phyloP scores from a whole-genome alignment of 2,797 vertebrate genomes.

The Phataginus tetradactyla region DNA sequence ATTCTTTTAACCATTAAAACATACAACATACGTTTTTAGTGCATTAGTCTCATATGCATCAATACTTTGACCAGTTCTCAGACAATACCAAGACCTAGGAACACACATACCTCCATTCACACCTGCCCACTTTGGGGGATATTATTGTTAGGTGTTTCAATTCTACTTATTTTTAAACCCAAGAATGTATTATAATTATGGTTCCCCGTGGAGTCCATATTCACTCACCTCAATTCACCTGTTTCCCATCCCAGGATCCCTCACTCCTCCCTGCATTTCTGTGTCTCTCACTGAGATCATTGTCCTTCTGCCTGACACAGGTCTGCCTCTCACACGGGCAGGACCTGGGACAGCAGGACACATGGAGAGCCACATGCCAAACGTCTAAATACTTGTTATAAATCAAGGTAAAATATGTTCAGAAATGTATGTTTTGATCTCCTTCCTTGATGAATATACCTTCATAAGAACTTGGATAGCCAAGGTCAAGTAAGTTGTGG shows the following conservation, averaged over 20 bases:
- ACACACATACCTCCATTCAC: too few relatives aligned
- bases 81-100: background rate
- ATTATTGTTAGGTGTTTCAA: background rate
- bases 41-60: background rate
- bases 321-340: background rate
- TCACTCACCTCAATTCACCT: background rate
- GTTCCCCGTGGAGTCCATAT: background rate
- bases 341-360: background rate
- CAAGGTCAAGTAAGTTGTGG: background rate
- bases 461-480: background rate
- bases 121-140: too few relatives aligned
- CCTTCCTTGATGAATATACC: background rate
- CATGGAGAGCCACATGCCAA: too few relatives aligned
- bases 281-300: background rate
- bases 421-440: background rate
- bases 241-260: rapidly evolving
- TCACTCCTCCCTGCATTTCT: background rate
- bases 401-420: background rate
- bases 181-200: too few relatives aligned
- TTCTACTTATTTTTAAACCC: background rate
- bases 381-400: background rate
- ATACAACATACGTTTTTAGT: background rate
- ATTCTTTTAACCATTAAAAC: background rate
- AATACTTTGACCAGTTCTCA: background rate
- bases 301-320: background rate